Evolutionary conservation across 2,888 invertebrate genomes (phyloP).

Genomic region (Synanthedon formicaeformis): DNA sequence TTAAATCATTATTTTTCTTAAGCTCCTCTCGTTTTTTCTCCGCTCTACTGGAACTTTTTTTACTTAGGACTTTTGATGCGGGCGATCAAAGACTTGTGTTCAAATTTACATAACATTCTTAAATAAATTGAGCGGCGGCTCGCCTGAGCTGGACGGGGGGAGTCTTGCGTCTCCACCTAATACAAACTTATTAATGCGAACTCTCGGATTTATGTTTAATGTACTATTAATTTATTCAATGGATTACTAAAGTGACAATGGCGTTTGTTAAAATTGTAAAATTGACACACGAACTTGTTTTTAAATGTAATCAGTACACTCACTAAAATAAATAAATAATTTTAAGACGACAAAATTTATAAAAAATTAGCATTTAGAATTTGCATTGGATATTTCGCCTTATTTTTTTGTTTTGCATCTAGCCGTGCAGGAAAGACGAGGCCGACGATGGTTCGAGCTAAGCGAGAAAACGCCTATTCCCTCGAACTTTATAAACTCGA

Average conservation of each 20-base stretch:
- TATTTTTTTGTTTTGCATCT: too few relatives aligned
- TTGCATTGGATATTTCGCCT: too few relatives aligned
- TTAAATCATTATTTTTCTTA: constrained; percentile 73
- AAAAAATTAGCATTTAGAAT: too few relatives aligned
- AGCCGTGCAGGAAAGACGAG: too few relatives aligned
- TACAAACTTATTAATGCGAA: constrained; percentile 61
- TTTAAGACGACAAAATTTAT: too few relatives aligned
- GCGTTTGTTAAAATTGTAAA: not conserved
- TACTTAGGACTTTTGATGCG: constrained; percentile 65
- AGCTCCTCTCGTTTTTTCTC: constrained; percentile 64
- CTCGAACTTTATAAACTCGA: too few relatives aligned
- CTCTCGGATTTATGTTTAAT: constrained; percentile 49
- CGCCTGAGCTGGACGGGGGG: constrained; percentile 39
- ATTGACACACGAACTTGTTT: too few relatives aligned
- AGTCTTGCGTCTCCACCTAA: constrained; percentile 21
- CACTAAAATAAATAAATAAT: too few relatives aligned
- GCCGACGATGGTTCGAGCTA: too few relatives aligned
- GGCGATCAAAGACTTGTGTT: constrained; percentile 71
- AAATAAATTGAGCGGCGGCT: constrained; percentile 62
- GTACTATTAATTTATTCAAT: constrained; percentile 57
- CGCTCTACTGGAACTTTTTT: constrained; percentile 59
- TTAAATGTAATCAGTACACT: too few relatives aligned
- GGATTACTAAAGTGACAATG: constrained; percentile 25
- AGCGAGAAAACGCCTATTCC: too few relatives aligned
- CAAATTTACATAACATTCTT: constrained; percentile 71